Conservation (phyloP, 2,797 vertebrate species). For the Hafferia zeledoni region DNA sequence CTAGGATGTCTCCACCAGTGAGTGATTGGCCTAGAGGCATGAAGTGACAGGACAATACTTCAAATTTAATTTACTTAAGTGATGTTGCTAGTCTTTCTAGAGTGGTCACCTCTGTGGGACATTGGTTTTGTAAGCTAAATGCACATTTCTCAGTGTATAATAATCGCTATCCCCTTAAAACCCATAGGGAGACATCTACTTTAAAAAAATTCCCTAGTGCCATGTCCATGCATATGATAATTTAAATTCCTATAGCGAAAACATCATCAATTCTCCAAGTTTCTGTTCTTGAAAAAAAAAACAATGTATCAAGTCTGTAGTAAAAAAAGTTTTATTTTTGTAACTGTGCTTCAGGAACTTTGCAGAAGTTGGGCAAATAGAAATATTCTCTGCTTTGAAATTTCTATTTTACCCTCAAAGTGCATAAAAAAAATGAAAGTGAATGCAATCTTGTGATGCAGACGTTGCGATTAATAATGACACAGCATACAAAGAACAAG, state of each 20-base stretch:
- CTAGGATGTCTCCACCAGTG: slow-evolving; percentile 77
- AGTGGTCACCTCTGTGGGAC: slow-evolving; percentile 79
- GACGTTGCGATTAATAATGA: neutral
- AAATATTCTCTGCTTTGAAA: neutral
- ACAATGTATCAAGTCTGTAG: neutral
- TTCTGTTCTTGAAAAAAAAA: neutral
- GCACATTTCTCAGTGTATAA: slow-evolving; percentile 87
- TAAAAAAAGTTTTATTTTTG: neutral
- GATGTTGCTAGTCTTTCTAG: slow-evolving; percentile 81
- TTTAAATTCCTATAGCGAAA: neutral
- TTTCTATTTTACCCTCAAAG: neutral
- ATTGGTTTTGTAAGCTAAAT: slow-evolving; percentile 78
- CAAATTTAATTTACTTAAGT: slow-evolving; percentile 94
- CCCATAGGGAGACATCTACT: slow-evolving; percentile 36
- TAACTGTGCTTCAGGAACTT: neutral
- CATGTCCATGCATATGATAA: neutral
- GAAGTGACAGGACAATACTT: slow-evolving; percentile 90
- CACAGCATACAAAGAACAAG: neutral
- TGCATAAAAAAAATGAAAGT: neutral
- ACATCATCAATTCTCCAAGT: neutral
- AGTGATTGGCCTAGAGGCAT: slow-evolving; percentile 84
- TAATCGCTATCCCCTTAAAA: slow-evolving; percentile 66
- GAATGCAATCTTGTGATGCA: neutral
- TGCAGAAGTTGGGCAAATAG: neutral
- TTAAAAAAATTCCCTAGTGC: slow-evolving; percentile 24